Percentiles rank a stretch among this genome's conserved stretches.
Conservation (phyloP, 2,888 invertebrate species). For the Adelognathus sp. region DNA sequence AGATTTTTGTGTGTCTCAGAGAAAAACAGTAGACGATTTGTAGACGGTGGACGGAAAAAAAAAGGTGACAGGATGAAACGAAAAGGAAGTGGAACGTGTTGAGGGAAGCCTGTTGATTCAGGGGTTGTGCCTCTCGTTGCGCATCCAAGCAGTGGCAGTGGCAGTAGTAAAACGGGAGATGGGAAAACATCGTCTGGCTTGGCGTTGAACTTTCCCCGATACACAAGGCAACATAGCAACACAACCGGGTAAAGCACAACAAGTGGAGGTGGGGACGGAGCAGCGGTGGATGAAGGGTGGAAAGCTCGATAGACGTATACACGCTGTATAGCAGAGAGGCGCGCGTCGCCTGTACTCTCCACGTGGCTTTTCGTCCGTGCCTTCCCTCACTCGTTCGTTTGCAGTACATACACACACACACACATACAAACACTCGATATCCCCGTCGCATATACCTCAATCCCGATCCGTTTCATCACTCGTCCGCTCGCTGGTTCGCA, state of each 20-base stretch:
- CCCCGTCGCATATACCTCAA: slow-evolving; percentile 24
- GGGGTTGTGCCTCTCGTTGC: slow-evolving; percentile 64
- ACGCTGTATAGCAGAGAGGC: slow-evolving; percentile 72
- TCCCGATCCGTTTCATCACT: slow-evolving; percentile 28
- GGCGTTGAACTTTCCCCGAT: slow-evolving; percentile 81
- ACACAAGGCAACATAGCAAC: slow-evolving; percentile 80
- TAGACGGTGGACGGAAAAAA: not conserved
- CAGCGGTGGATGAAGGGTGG: slow-evolving; percentile 68
- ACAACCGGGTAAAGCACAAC: slow-evolving; percentile 80
- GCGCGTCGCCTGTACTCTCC: slow-evolving; percentile 77
- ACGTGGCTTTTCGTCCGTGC: slow-evolving; percentile 73
- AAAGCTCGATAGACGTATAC: slow-evolving; percentile 78
- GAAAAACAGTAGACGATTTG: not conserved
- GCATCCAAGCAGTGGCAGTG: slow-evolving; percentile 56
- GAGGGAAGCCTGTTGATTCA: slow-evolving; percentile 78
- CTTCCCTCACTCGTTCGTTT: slow-evolving; percentile 62
- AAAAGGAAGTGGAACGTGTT: slow-evolving; percentile 18
- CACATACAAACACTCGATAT: no score
- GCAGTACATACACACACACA: slow-evolving; percentile 10
- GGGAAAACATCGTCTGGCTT: slow-evolving; percentile 79
- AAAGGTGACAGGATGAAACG: not conserved
- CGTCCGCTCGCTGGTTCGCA: slow-evolving; percentile 41
- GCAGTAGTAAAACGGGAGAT: slow-evolving; percentile 62
- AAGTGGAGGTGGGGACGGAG: slow-evolving; percentile 77
- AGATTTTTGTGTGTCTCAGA: no score